These are phyloP conservation scores for Heliconius eleuchia DNA, from an alignment of 1,140 invertebrate species.

Conservation along the genomic window DNA sequence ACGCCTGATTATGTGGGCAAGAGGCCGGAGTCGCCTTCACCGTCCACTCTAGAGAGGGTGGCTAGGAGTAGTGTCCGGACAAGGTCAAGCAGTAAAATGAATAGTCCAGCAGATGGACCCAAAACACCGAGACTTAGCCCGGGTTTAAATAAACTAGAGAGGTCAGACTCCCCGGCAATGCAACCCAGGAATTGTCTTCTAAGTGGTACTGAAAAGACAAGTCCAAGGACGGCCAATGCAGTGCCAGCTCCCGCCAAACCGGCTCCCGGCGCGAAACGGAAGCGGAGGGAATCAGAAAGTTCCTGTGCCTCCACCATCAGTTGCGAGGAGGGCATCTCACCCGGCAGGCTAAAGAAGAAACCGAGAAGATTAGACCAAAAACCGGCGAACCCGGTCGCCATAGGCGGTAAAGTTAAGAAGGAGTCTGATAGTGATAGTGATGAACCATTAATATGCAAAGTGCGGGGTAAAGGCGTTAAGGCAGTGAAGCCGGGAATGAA, in stretches of 20 bases:
- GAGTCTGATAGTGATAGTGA: slow-evolving; percentile 89
- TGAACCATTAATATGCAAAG: slow-evolving; percentile 89
- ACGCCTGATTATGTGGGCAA: slow-evolving; percentile 82
- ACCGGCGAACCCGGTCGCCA: slow-evolving; percentile 41
- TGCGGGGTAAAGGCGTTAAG: slow-evolving; percentile 76
- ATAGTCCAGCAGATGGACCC: slow-evolving; percentile 85
- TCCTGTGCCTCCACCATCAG: slow-evolving; percentile 84
- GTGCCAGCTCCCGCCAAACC: slow-evolving; percentile 49
- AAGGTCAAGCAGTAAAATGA: slow-evolving; percentile 86
- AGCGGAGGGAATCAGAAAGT: slow-evolving; percentile 89
- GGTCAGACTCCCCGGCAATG: slow-evolving; percentile 76
- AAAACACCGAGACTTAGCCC: slow-evolving; percentile 84
- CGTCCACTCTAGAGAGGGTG: slow-evolving; percentile 70
- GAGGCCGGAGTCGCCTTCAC: slow-evolving; percentile 77
- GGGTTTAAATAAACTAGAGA: slow-evolving; percentile 67
- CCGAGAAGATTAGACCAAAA: slow-evolving; percentile 54
- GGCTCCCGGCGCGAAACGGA: slow-evolving; percentile 82
- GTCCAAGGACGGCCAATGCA: slow-evolving; percentile 53
- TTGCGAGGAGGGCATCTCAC: slow-evolving; percentile 81
- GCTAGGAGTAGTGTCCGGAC: slow-evolving; percentile 83
- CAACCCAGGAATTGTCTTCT: slow-evolving; percentile 66
- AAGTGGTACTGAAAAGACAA: slow-evolving; percentile 70
- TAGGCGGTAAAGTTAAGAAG: slow-evolving; percentile 68
- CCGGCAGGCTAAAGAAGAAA: slow-evolving; percentile 65
- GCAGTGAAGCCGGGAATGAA: slow-evolving; percentile 45